phyloP scores from a whole-genome alignment of 92 coral and sea anemone species.

The Zoanthus solanderi region DNA sequence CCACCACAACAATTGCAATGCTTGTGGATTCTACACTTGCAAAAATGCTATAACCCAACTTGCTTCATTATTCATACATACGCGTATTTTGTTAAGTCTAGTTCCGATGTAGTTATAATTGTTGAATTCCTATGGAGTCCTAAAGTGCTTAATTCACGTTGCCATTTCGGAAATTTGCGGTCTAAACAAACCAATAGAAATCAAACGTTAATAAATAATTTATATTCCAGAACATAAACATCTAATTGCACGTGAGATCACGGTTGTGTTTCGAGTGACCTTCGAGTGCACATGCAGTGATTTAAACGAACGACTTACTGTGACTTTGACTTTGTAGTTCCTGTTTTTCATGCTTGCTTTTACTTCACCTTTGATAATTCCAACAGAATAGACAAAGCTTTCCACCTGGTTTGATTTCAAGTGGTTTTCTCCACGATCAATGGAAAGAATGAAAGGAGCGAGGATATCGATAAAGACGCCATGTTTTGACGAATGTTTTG shows the following conservation, averaged over 20 bases:
- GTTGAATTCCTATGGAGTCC: no score
- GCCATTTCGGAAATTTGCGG: neutral
- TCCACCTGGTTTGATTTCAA: neutral
- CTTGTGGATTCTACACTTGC: no score
- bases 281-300: neutral
- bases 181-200: neutral
- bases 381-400: neutral
- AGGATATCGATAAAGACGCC: constrained; percentile 2
- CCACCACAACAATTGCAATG: no score
- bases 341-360: constrained; percentile 1
- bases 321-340: neutral
- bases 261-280: constrained; percentile 7
- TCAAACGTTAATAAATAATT: neutral
- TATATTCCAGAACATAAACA: neutral
- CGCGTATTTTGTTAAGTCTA: no score
- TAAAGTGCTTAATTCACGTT: neutral
- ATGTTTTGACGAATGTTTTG: neutral
- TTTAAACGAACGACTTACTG: neutral
- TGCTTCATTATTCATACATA: no score
- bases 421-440: neutral
- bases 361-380: neutral
- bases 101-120: no score
- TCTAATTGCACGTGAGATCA: neutral
- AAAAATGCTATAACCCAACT: no score
- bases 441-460: neutral